Percentiles rank a stretch among this genome's conserved stretches.
These are phyloP conservation scores for Pogoniulus pusillus DNA, from an alignment of 2,797 vertebrate species.

Conservation along the genomic window DNA sequence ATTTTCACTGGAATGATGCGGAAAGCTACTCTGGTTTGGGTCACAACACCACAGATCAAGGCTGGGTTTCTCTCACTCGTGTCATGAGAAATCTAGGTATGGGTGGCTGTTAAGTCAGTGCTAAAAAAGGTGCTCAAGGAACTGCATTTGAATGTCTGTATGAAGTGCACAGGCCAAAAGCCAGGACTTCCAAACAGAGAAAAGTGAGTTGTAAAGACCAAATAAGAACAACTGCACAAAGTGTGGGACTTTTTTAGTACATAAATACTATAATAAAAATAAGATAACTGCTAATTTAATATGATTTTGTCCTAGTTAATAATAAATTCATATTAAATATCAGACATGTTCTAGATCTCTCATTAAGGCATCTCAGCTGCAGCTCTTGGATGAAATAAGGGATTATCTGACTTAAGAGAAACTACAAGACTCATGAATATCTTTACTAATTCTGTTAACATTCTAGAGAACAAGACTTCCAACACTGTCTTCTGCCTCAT, in stretches of 20 bases:
- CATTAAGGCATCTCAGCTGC: background rate
- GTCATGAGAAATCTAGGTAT: background rate
- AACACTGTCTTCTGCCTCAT: background rate
- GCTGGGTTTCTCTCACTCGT: background rate
- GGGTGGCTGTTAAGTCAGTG: background rate
- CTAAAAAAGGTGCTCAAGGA: background rate
- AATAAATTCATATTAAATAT: background rate
- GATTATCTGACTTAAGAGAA: background rate
- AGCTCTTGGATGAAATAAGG: background rate
- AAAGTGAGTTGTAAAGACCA: background rate
- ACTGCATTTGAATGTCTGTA: background rate
- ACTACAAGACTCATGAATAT: rapidly evolving
- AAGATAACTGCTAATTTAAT: background rate
- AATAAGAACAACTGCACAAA: background rate
- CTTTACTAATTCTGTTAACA: background rate
- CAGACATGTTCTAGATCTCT: background rate
- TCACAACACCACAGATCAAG: background rate
- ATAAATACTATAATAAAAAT: background rate
- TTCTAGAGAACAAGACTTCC: background rate
- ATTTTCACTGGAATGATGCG: background rate
- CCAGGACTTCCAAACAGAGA: background rate
- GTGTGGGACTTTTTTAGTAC: background rate
- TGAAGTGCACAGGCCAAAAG: constrained; percentile 23
- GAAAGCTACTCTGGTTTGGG: background rate
- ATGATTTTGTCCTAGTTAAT: background rate